Evolutionary conservation across 2,113 vertebrate genomes (phyloP).

Genomic region (Scomber japonicus): DNA sequence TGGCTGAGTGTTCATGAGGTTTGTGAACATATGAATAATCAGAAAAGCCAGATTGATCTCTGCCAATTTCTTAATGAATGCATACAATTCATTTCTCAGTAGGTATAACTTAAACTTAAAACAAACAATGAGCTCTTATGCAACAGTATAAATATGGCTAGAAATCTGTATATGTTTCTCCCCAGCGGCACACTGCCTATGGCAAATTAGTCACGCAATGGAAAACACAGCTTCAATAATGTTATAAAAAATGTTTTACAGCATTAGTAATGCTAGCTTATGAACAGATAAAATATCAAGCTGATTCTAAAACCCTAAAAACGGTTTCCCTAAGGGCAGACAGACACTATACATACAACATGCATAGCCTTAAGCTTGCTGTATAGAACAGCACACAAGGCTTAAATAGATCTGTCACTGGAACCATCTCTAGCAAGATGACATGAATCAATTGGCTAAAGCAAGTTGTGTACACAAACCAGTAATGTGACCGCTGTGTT

Average conservation of each 20-base stretch:
- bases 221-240: background rate
- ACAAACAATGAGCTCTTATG: background rate
- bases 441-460: slow-evolving; percentile 40
- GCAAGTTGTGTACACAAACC: slow-evolving; percentile 35
- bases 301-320: background rate
- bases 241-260: slow-evolving; percentile 1
- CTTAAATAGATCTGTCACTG: slow-evolving; percentile 34
- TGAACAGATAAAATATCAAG: background rate
- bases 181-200: background rate
- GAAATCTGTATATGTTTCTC: background rate
- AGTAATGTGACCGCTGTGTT: slow-evolving; percentile 35
- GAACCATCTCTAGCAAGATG: slow-evolving; percentile 30
- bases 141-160: background rate
- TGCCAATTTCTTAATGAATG: background rate
- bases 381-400: slow-evolving; percentile 15
- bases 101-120: background rate
- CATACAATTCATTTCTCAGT: background rate
- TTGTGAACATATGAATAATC: background rate
- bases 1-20: background rate
- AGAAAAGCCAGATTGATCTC: background rate
- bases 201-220: background rate
- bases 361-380: background rate
- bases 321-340: background rate
- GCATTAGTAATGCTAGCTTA: background rate
- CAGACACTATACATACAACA: background rate